Conservation (phyloP, 1,140 invertebrate genomes). For the Drepana arcuata region DNA sequence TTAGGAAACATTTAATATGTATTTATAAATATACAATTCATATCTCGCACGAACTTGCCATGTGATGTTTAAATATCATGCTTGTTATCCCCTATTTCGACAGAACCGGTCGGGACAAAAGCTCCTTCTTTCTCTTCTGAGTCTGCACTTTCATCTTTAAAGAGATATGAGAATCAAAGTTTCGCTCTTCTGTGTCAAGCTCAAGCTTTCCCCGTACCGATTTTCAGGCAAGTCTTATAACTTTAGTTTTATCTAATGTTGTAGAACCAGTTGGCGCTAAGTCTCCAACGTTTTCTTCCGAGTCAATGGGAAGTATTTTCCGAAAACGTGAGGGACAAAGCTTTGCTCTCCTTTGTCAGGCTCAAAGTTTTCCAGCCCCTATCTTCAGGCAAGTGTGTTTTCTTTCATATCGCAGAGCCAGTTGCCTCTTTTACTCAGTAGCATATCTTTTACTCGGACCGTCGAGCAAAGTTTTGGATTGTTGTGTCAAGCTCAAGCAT, state of each 20-base stretch:
- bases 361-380: conserved; percentile 80
- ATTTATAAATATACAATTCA: no score
- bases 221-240: conserved; percentile 72
- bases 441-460: conserved; percentile 72
- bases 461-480: conserved; percentile 56
- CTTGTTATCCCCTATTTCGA: no score
- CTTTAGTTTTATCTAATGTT: conserved; percentile 28
- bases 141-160: conserved; percentile 67
- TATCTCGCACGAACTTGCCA: no score
- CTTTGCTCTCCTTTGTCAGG: conserved; percentile 77
- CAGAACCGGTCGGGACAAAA: conserved; percentile 79
- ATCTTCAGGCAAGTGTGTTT: conserved; percentile 75
- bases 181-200: conserved; percentile 81
- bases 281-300: conserved; percentile 75
- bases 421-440: conserved; percentile 79
- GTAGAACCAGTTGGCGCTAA: conserved; percentile 79
- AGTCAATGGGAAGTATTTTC: conserved; percentile 72
- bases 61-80: no score
- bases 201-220: conserved; percentile 79
- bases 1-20: conserved; percentile 2
- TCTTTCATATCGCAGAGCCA: conserved; percentile 76
- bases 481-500: conserved; percentile 85
- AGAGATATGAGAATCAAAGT: conserved; percentile 65
- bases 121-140: conserved; percentile 76
- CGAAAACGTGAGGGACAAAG: conserved; percentile 65